Percentiles rank a stretch among this genome's conserved stretches.
These are phyloP conservation scores for Porites divaricata DNA, from an alignment of 92 coral and sea anemone species.

Conservation along the genomic window DNA sequence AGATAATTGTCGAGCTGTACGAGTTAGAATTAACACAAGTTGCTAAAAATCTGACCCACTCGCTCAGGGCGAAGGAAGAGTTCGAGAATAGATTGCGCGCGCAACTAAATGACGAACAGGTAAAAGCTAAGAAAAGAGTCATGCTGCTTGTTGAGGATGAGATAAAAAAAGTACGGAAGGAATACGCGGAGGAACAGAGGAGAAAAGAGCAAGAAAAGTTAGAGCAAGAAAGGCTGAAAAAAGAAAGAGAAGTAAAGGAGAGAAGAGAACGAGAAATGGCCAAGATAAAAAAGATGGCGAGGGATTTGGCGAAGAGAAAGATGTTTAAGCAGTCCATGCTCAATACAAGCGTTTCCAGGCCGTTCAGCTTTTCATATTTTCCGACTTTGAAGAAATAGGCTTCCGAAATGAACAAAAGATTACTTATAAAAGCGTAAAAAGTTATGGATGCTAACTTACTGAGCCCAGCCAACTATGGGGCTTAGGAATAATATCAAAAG, in stretches of 20 bases:
- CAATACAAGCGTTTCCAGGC: constrained; percentile 62
- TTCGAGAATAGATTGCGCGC: constrained; percentile 55
- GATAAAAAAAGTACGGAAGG: constrained; percentile 56
- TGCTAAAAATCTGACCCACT: constrained; percentile 70
- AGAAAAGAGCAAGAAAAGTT: constrained; percentile 47
- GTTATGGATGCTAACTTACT: not conserved
- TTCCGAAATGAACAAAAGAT: not conserved
- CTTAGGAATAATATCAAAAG: too few species aligned
- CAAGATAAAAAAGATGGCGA: constrained; percentile 64
- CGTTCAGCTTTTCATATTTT: constrained; percentile 83
- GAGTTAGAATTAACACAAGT: constrained; percentile 61
- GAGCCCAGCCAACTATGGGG: too few species aligned
- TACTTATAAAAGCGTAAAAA: not conserved
- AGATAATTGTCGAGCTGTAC: constrained; percentile 72
- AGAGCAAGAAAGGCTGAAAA: constrained; percentile 63
- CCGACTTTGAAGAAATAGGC: constrained; percentile 23
- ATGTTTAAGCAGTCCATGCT: constrained; percentile 55
- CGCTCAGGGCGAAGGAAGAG: constrained; percentile 75
- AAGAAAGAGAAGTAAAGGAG: constrained; percentile 61
- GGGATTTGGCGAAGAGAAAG: constrained; percentile 64
- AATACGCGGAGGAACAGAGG: constrained; percentile 58
- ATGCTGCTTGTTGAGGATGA: constrained; percentile 52
- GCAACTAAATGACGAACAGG: constrained; percentile 50
- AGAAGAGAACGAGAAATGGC: constrained; percentile 50
- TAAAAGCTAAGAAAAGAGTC: constrained; percentile 46